Conservation (phyloP, 2,888 invertebrate genomes). For the Heliconius sara region DNA sequence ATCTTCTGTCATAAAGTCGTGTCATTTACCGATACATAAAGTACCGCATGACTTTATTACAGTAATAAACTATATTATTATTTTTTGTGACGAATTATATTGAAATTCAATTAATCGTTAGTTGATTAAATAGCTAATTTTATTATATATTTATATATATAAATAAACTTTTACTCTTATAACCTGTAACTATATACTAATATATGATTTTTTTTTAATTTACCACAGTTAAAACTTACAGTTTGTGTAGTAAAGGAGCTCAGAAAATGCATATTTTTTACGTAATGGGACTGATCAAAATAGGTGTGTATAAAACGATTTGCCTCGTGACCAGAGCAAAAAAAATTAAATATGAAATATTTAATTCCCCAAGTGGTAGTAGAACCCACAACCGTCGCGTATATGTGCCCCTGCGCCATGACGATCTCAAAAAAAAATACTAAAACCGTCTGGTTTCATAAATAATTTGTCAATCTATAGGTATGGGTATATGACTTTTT, state of each 20-base stretch:
- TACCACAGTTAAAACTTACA: no score
- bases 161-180: background rate
- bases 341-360: no score
- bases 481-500: background rate
- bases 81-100: background rate
- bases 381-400: no score
- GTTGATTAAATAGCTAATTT: background rate
- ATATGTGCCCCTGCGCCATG: no score
- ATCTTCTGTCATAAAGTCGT: background rate
- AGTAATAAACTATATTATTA: background rate
- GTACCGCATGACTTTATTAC: background rate
- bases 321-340: no score
- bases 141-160: background rate
- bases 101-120: background rate
- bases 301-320: no score
- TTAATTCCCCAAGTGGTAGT: no score
- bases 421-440: background rate
- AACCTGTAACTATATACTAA: background rate
- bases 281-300: no score
- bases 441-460: background rate
- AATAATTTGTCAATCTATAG: background rate
- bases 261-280: no score
- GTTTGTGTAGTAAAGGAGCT: no score
- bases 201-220: no score
- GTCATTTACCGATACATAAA: constrained; percentile 12